Evolutionary conservation across 2,797 vertebrate genomes (phyloP), one percentile per base, ranked within the genome.

Genomic region (Corythornis leucogaster): DNA sequence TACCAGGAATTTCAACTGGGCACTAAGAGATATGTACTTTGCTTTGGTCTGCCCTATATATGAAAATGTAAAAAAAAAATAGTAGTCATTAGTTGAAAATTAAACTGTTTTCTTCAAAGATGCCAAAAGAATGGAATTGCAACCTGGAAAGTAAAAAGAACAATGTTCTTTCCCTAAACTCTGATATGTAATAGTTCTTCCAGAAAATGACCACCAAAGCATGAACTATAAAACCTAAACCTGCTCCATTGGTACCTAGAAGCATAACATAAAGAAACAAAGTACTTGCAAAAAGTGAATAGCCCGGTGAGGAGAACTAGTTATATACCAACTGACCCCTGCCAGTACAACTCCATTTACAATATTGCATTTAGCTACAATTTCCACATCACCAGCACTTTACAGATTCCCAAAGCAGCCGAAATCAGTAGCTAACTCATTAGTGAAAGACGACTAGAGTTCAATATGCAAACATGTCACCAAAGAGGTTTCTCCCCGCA

Each of bases 1-100:
- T 92, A 93, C 50, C 84, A 89, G 22, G 62, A 93, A 95, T 95
- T 96, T 95, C 61, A 96, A 88, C 90, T 94, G 90, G 95, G 89
- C 92, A 71, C 80, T 96, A 66, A 89, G 95, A 90, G 82, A 61
- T 91, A 86, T 51, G 28, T 51, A 69, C 89, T 95, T 90, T 76
- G 85, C 71, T 93, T 95, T 10, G 8, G 71, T 93, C 63, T 87
- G 71, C 55, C 63, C 31, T 76, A 12, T 58, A 69, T 6, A 83
- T 54, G 59, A 80, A 92, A 94, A 83, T 4, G 8, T 55, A n/a
- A 77, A 70, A 63, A 69, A 63, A 63, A 75, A 74, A 53, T 4
- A 75, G 25, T 15, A 76, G 55, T 18, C 14, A 66, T 89, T 73
- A 80, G 59, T 40, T 53, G 67, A 93, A 83, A 90, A 80, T 59